Conservation (phyloP, 2,797 vertebrate species). For the Coreius guichenoti region DNA sequence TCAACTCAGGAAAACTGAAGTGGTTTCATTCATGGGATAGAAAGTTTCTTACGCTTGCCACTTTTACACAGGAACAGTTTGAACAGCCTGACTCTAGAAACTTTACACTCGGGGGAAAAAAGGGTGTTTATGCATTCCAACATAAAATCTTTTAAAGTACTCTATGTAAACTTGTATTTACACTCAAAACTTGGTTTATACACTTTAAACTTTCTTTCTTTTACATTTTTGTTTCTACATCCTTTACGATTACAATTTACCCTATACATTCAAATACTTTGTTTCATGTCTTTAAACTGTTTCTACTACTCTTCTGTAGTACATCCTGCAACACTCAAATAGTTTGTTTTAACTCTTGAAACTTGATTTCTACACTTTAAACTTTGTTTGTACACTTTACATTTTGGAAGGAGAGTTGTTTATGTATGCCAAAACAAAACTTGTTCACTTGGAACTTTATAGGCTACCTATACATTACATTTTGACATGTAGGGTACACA, state of each 20-base stretch:
- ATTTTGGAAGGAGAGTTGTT: background rate
- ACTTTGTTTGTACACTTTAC: background rate
- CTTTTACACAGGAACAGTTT: background rate
- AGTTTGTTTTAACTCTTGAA: background rate
- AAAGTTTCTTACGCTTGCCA: background rate
- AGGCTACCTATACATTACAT: background rate
- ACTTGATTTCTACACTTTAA: background rate
- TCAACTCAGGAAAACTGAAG: background rate
- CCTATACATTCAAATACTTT: too few relatives aligned
- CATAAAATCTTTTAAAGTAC: background rate
- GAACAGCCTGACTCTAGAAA: background rate
- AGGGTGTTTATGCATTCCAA: background rate
- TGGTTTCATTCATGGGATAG: background rate
- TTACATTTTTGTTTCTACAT: background rate
- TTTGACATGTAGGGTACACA: background rate
- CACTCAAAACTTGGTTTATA: background rate
- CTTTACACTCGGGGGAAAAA: background rate
- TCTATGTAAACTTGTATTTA: background rate
- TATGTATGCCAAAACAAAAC: constrained; percentile 6
- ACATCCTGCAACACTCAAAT: background rate
- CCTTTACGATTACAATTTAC: background rate
- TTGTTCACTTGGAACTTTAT: background rate
- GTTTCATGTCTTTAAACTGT: background rate
- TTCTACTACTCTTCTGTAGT: background rate
- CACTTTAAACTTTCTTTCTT: background rate